Conservation (phyloP, 2,888 invertebrate species). For the Thyatira batis region DNA sequence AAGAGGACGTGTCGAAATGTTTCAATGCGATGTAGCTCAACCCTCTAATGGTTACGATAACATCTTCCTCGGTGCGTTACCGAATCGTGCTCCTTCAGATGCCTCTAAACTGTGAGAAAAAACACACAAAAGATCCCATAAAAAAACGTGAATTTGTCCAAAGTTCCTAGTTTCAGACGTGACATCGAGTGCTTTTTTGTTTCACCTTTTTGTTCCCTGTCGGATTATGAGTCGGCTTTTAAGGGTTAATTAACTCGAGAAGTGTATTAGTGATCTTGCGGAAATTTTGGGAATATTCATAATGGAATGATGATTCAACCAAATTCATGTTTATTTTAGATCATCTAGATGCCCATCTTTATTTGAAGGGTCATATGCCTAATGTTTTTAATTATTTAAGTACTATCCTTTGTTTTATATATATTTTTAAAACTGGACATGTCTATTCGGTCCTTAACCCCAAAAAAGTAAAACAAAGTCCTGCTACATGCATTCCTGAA, state of each 20-base stretch:
- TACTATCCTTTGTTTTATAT: too few relatives aligned
- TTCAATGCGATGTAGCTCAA: conserved; percentile 62
- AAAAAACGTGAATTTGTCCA: conserved; percentile 75
- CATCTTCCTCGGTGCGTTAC: conserved; percentile 75
- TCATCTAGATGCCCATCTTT: conserved; percentile 20
- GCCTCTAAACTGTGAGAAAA: conserved; percentile 77
- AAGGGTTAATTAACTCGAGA: conserved; percentile 76
- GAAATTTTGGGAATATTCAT: conserved; percentile 48
- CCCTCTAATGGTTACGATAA: conserved; percentile 76
- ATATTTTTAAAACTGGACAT: not conserved
- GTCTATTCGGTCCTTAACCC: too few relatives aligned
- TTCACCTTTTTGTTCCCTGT: conserved; percentile 61
- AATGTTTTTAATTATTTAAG: too few relatives aligned
- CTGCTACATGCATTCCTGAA: not conserved
- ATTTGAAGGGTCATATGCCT: conserved; percentile 4
- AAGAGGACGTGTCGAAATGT: conserved; percentile 75
- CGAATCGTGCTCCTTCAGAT: conserved; percentile 77
- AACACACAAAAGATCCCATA: conserved; percentile 73
- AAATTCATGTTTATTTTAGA: conserved; percentile 26
- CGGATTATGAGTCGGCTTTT: conserved; percentile 67
- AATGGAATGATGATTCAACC: conserved; percentile 42
- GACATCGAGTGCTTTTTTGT: conserved; percentile 74
- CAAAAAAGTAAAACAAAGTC: not conserved
- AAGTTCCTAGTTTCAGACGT: conserved; percentile 70
- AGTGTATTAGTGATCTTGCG: conserved; percentile 65